These are phyloP conservation scores for Pogonocherus hispidulus DNA, from an alignment of 2,888 invertebrate species.

Conservation along the genomic window DNA sequence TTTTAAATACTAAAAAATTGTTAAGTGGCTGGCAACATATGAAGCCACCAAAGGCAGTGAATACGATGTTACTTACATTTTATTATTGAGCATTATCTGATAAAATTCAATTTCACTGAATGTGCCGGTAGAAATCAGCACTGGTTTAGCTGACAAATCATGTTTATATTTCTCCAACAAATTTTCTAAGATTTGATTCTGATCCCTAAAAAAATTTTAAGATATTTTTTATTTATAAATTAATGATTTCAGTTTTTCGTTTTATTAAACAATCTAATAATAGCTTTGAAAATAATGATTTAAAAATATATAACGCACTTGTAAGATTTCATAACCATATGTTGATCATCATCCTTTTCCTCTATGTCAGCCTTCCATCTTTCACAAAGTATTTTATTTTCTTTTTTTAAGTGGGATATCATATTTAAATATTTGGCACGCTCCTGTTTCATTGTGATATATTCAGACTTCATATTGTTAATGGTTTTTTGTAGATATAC, in stretches of 20 bases:
- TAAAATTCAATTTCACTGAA: constrained; percentile 38
- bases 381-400: constrained; percentile 51
- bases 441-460: constrained; percentile 56
- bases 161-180: constrained; percentile 43
- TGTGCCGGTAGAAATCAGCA: constrained; percentile 30
- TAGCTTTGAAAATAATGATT: neutral
- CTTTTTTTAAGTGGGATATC: constrained; percentile 51
- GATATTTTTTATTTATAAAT: neutral
- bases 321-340: constrained; percentile 41
- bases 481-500: constrained; percentile 59
- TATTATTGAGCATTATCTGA: constrained; percentile 30
- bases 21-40: no score
- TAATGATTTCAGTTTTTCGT: neutral
- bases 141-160: constrained; percentile 40
- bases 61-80: constrained; percentile 32
- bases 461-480: constrained; percentile 57
- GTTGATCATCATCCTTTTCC: constrained; percentile 48
- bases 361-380: constrained; percentile 52
- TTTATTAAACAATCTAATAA: constrained; percentile 1
- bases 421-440: constrained; percentile 45
- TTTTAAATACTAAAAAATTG: no score
- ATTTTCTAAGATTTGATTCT: constrained; percentile 42
- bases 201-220: constrained; percentile 43
- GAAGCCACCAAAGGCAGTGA: no score
- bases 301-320: constrained; percentile 42